Evolutionary conservation across 2,113 vertebrate species (phyloP).

Genomic region (Odontophorus gujanensis): DNA sequence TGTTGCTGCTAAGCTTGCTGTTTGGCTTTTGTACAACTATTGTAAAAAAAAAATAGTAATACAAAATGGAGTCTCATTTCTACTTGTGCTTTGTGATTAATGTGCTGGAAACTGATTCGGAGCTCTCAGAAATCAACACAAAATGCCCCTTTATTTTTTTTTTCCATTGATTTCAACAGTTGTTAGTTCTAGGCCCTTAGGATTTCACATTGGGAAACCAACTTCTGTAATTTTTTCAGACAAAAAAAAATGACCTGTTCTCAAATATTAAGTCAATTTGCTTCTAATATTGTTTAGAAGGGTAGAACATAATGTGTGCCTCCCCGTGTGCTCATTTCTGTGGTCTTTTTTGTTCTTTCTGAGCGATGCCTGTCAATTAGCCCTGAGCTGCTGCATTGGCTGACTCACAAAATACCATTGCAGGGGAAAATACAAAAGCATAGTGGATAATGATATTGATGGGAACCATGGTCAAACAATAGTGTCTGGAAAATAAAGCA

Average conservation of each 20-base stretch:
- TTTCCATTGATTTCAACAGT: background rate
- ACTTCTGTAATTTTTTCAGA: background rate
- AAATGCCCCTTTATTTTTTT: background rate
- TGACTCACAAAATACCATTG: slow-evolving; percentile 19
- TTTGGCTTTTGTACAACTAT: background rate
- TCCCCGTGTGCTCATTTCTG: background rate
- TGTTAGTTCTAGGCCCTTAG: background rate
- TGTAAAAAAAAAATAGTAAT: background rate
- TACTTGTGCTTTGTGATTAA: background rate
- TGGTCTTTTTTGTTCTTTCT: background rate
- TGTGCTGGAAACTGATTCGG: background rate
- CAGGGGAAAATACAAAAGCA: slow-evolving; percentile 2
- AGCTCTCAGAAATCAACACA: background rate
- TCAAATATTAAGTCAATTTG: background rate
- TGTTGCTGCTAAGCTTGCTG: background rate
- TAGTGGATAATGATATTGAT: slow-evolving; percentile 36
- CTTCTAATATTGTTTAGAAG: background rate
- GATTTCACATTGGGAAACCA: background rate
- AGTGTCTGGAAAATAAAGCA: background rate
- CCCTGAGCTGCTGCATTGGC: background rate
- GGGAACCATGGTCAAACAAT: background rate
- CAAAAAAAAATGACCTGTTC: background rate
- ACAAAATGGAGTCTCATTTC: background rate
- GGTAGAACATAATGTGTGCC: background rate
- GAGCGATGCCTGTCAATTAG: slow-evolving; percentile 2